Percentiles rank a stretch among this genome's conserved stretches.
Conservation (phyloP, 2,888 invertebrate genomes). For the Melanostoma mellinum region DNA sequence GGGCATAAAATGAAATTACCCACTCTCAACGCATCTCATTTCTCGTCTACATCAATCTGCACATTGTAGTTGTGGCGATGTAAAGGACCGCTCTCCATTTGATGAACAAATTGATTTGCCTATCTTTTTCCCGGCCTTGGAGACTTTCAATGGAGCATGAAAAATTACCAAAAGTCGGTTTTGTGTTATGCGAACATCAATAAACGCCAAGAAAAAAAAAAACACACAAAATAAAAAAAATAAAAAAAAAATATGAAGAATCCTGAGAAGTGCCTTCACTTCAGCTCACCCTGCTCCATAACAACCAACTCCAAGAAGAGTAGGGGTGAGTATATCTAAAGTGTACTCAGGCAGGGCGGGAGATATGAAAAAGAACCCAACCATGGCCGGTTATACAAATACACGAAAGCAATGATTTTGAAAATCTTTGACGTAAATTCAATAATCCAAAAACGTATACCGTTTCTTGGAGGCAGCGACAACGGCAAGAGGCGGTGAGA, state of each 20-base stretch:
- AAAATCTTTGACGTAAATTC: slow-evolving; percentile 73
- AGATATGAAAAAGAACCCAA: slow-evolving; percentile 47
- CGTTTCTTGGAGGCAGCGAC: slow-evolving; percentile 33
- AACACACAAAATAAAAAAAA: slow-evolving; percentile 5
- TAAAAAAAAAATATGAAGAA: slow-evolving; percentile 14
- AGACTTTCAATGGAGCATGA: slow-evolving; percentile 72
- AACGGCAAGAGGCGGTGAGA: slow-evolving; percentile 5
- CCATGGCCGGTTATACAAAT: slow-evolving; percentile 66
- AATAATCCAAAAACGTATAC: slow-evolving; percentile 63
- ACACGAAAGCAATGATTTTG: slow-evolving; percentile 70
- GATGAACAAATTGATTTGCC: slow-evolving; percentile 73
- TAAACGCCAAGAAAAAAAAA: slow-evolving; percentile 46
- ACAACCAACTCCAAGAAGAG: not conserved
- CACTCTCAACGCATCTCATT: slow-evolving; percentile 65
- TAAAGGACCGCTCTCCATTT: slow-evolving; percentile 51
- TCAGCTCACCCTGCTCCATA: not conserved
- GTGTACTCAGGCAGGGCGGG: slow-evolving; percentile 24
- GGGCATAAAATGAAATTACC: slow-evolving; percentile 70
- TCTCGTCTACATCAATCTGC: slow-evolving; percentile 61
- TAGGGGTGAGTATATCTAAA: slow-evolving; percentile 8
- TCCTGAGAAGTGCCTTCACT: slow-evolving; percentile 6
- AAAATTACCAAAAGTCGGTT: slow-evolving; percentile 72
- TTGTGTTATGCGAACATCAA: slow-evolving; percentile 71
- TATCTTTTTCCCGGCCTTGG: slow-evolving; percentile 57
- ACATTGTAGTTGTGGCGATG: slow-evolving; percentile 43